Base-by-base conservation (phyloP, 2,797 vertebrate genomes). In the Moxostoma hubbsi region DNA sequence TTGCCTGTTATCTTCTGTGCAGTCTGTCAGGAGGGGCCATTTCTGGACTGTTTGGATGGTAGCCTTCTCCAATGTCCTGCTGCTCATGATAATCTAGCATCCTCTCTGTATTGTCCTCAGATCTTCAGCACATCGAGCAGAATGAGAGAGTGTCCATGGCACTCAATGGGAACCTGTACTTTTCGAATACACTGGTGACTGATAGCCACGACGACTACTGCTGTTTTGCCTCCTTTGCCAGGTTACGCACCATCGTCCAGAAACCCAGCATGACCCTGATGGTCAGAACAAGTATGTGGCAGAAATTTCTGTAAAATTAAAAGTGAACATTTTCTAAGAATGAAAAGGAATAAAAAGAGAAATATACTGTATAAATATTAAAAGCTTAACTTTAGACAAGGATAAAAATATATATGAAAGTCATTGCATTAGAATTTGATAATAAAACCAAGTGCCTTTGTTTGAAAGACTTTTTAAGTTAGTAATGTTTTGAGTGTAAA, bases 121-220 rank as follows among this genome's bases (percentile, higher is more conserved):
- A 89, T 88, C 88, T 99, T 57, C 89, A 95, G 83, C 97, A 96
- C 87, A 97, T 99, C 68, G 86, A 93, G 0, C 96, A 98, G 84
- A 93, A 97, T 80, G 92, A 96, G 70, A 92, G 98, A 79, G 97
- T 99, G 73, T 96, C 96, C 86, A 94, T 96, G 95, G 97, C 97
- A 84, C 93, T 90, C 18, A 88, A 97, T 71, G 98, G 98, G 64
- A 97, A 97, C 87, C 95, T 99, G 59, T 98, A 97, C 92, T 97
- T 99, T 54, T 94, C 98, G 51, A 94, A 99, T 1, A 94, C 96
- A 83, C 88, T 95, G 75, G 90, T 90, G 71, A 93, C 89, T 2
- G 98, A 99, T 92, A 98, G 93, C 77, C 93, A 95, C 0, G 90
- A 80, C 0, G 97, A 99, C 89, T 99, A 99, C 53, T 95, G 94